Evolutionary conservation across 30 jellyfish, hydroid and myxozoan genomes (phyloP).

Genomic region (Haliclystus octoradiatus): DNA sequence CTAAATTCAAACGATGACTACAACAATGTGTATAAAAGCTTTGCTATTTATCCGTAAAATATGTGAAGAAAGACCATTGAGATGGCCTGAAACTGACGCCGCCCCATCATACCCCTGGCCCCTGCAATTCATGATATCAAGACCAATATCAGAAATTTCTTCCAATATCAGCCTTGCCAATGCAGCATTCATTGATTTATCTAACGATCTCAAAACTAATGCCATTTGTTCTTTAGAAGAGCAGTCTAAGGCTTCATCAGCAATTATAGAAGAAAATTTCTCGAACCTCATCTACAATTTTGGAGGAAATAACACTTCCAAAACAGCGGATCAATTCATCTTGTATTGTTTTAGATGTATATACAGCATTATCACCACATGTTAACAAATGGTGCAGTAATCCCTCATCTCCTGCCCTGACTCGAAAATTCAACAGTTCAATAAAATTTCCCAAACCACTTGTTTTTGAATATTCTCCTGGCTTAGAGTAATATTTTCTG

Average conservation of each 20-base stretch:
- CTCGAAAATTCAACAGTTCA: slow-evolving; percentile 31
- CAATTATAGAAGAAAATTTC: slow-evolving; percentile 26
- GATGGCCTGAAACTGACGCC: slow-evolving; percentile 27
- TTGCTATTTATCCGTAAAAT: neutral
- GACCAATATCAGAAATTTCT: slow-evolving; percentile 21
- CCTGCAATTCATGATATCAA: no score
- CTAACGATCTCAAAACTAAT: slow-evolving; percentile 18
- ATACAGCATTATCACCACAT: slow-evolving; percentile 43
- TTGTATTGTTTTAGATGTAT: slow-evolving; percentile 50
- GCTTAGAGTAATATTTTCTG: slow-evolving; percentile 3
- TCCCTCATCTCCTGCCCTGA: slow-evolving; percentile 29
- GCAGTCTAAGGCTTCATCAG: slow-evolving; percentile 46
- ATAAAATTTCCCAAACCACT: slow-evolving; percentile 17
- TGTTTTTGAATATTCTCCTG: slow-evolving; percentile 6
- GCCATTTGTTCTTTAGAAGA: slow-evolving; percentile 33
- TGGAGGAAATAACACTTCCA: slow-evolving; percentile 28
- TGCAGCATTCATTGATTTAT: no score
- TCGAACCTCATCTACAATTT: slow-evolving; percentile 8
- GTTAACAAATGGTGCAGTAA: slow-evolving; percentile 17
- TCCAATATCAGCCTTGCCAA: slow-evolving; percentile 9
- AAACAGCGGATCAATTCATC: slow-evolving; percentile 20
- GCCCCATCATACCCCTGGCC: slow-evolving; percentile 61
- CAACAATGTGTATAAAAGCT: neutral
- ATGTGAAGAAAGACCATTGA: no score
- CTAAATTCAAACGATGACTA: no score